phyloP scores from a whole-genome alignment of 2,113 vertebrate species.

The Oxygymnocypris stewartii region DNA sequence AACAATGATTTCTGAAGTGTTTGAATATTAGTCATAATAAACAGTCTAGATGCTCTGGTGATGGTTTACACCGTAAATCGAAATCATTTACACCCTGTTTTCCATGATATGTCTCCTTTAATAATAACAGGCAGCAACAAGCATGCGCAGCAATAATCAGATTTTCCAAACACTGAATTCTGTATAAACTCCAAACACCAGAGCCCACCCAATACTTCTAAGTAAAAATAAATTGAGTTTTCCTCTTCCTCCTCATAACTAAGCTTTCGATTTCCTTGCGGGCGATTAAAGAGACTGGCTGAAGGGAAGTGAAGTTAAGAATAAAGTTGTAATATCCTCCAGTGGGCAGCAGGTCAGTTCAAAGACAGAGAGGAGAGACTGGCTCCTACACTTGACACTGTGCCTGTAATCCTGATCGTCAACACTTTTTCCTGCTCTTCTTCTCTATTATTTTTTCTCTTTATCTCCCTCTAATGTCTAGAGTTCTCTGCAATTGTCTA shows the following conservation, averaged over 20 bases:
- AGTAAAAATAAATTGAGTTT: conserved; percentile 10
- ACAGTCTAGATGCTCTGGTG: neutral
- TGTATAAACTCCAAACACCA: neutral
- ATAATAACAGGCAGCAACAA: conserved; percentile 4
- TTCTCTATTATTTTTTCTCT: conserved; percentile 10
- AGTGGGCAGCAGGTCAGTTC: neutral
- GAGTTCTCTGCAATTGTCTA: conserved; percentile 36
- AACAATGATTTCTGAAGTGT: neutral
- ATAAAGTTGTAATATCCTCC: conserved; percentile 25
- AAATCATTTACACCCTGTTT: neutral
- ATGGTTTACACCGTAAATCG: neutral
- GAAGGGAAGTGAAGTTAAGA: conserved; percentile 17
- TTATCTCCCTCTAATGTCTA: conserved; percentile 35
- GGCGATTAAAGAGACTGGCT: conserved; percentile 12
- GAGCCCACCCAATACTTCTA: neutral
- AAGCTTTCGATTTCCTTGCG: conserved; percentile 21
- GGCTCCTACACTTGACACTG: conserved; percentile 21
- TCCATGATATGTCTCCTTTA: neutral
- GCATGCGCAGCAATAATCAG: neutral
- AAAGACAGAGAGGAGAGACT: conserved; percentile 31
- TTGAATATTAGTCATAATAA: neutral
- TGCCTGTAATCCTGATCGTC: conserved; percentile 6
- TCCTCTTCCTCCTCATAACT: conserved; percentile 24
- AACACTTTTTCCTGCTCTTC: conserved; percentile 2
- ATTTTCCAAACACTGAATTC: neutral